These are phyloP conservation scores for Melanerpes aurifrons DNA, from an alignment of 2,113 vertebrate species.

Conservation along the genomic window DNA sequence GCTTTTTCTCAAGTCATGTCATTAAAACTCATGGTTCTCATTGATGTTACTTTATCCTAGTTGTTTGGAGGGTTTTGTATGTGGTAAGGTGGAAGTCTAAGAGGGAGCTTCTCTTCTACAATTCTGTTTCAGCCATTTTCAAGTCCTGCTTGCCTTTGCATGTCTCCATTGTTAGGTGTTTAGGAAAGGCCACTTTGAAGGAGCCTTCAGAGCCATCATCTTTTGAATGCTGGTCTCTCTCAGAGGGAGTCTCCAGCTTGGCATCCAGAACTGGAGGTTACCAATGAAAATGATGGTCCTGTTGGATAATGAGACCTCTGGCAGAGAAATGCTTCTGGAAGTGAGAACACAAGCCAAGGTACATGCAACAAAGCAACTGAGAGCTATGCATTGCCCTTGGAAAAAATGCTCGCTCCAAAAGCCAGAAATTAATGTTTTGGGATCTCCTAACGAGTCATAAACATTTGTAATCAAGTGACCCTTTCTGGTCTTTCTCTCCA, in stretches of 20 bases:
- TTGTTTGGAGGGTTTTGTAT: neutral
- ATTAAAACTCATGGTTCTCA: neutral
- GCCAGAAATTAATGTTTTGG: neutral
- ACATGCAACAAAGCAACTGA: fast-evolving
- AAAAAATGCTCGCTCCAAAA: neutral
- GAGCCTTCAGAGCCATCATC: neutral
- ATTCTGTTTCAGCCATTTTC: neutral
- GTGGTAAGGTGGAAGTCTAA: neutral
- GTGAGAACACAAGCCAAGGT: neutral
- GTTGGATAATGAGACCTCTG: fast-evolving
- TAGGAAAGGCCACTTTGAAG: neutral
- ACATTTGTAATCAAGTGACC: neutral
- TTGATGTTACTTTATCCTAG: neutral
- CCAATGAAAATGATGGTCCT: neutral
- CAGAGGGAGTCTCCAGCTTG: neutral
- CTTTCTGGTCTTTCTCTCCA: neutral
- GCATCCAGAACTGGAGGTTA: neutral
- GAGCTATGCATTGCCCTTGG: neutral
- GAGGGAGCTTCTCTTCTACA: neutral
- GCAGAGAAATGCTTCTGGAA: neutral
- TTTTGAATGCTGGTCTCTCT: neutral
- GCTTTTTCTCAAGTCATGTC: neutral
- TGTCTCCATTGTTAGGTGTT: neutral
- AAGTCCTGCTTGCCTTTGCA: neutral
- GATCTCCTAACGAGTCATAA: neutral